A percentile compares a stretch with the other conserved stretches of the same genome.
Conservation (phyloP, 2,113 vertebrate species). For the Tapirus terrestris region DNA sequence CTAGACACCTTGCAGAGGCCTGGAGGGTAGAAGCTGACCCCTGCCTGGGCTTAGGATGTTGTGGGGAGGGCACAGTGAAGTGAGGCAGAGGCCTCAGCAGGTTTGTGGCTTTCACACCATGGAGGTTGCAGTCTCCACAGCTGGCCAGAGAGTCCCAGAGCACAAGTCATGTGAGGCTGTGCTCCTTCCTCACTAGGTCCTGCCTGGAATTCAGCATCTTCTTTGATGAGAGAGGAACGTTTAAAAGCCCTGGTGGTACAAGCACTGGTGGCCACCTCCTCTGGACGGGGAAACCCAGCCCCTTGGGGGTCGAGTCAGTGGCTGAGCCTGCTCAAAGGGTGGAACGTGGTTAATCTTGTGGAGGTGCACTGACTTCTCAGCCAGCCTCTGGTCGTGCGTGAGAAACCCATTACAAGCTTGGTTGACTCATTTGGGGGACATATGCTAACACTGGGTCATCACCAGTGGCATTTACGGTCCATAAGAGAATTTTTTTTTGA, state of each 20-base stretch:
- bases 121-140: neutral
- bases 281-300: neutral
- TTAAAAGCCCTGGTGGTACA: neutral
- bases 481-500: neutral
- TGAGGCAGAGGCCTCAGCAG: neutral
- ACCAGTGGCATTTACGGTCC: neutral
- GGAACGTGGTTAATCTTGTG: neutral
- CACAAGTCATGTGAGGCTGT: neutral
- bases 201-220: neutral
- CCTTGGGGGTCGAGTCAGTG: neutral
- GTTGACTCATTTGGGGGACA: neutral
- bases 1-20: neutral
- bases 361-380: neutral
- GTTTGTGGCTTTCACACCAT: neutral
- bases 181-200: neutral
- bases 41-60: neutral
- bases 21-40: neutral
- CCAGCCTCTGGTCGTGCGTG: neutral
- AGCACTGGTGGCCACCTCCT: neutral
- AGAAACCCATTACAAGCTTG: neutral
- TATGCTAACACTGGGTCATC: neutral
- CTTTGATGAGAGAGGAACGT: neutral
- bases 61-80: rapidly evolving
- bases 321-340: neutral
- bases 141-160: neutral